Base-by-base conservation (phyloP, 1,140 invertebrate genomes). In the Drosophila varians region DNA sequence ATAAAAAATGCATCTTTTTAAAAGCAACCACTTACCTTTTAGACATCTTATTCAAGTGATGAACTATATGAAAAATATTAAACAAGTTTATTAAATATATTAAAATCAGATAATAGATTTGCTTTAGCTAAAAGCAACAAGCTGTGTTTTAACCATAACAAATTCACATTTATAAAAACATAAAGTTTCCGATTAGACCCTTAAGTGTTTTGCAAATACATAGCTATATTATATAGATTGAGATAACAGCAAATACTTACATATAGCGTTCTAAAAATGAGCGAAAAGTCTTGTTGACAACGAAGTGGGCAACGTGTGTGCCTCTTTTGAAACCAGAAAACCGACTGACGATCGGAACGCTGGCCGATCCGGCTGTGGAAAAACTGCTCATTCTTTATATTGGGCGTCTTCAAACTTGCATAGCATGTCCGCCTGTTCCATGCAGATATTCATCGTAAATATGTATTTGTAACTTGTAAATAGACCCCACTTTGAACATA, bases 301-400 rank as follows among this genome's bases (percentile, higher is more conserved):
- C 28, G 11, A 11, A 31, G 9, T 31, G 28, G 9, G 4, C 9
- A 31, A 31, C 28, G 28, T 31, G 28, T n/a, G 28, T 31, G 28
- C 9, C 28, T 11, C 28, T 31, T 31, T 31, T 31, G 9, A 11
- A 31, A 31, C 4, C 3, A 11, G n/a, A 31, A n/a, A 31, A 31
- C 28, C 8, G 28, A 11, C 9, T 31, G 28, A n/a, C n/a, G 28
- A 31, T n/a, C n/a, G 9, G 11, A 31, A 31, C 28, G 9, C n/a
- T 3, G 28, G 4, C 28, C 28, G 28, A 31, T 31, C 28, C 28
- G 28, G 9, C 28, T 31, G 12, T 8, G n/a, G 28, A 14, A 25
- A n/a, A 57, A 75, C 66, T 73, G 70, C 40, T 8, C 1, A 57
- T 23, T n/a, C n/a, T 48, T n/a, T n/a, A n/a, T n/a, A n/a, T n/a